Evolutionary conservation across 2,113 vertebrate species (phyloP), one percentile per base, ranked within the genome.

Genomic region (Larimichthys crocea): DNA sequence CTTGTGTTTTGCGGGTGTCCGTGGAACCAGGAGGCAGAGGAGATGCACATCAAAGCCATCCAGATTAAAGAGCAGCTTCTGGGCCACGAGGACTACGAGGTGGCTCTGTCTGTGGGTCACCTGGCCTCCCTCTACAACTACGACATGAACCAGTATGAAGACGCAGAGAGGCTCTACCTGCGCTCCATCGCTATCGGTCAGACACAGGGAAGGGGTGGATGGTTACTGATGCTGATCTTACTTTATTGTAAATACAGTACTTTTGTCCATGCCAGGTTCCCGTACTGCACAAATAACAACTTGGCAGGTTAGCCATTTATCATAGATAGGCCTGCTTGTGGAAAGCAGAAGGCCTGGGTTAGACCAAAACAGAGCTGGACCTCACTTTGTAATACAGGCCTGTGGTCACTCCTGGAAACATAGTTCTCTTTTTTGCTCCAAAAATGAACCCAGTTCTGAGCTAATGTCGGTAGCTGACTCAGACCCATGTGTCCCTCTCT

Each of bases 21-120:
- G 0, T 48, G n/a, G 35, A 31, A 35, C 56, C 84, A 99, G 98
- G 98, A 99, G 91, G 98, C 98, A 9, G 98, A 99, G 93, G 98
- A 99, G 94, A 99, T 99, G 98, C 98, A 99, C 92, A 98, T 99
- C 90, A 99, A 99, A 94, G 98, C 98, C 71, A 99, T 99, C 93
- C 97, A 99, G 93, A 99, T 99, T 87, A 99, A 99, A 95, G 98
- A 99, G 92, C 98, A 99, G 91, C 96, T 99, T 12, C 96, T 99
- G 68, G 98, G 98, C 73, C 97, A 99, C 79, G 98, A 99, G 85
- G 98, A 99, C 95, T 99, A 99, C 2, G 98, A 99, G 95, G 98
- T 99, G 71, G 98, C 98, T 2, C 95, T 99, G 80, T 99, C 98
- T 0, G 98, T 99, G 89, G 98, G 98, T 68, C 98, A 99, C 80